Conservation (phyloP, 2,113 vertebrate species). For the Macquaria australasica region DNA sequence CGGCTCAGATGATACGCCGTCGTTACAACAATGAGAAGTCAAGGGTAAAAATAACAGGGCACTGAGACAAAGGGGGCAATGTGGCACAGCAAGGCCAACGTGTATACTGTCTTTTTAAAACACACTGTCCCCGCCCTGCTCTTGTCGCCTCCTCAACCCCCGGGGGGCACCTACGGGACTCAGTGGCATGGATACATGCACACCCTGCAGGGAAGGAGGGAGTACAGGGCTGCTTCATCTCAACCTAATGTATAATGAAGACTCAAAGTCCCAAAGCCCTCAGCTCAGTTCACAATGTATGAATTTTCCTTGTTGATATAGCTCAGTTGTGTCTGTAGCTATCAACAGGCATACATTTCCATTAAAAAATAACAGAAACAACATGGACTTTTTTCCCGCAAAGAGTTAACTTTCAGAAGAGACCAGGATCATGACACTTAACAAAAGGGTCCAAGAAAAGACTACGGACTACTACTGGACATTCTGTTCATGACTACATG, state of each 20-base stretch:
- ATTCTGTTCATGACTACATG: conserved; percentile 34
- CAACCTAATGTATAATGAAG: conserved; percentile 28
- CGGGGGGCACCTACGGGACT: conserved; percentile 5
- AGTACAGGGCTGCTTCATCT: neutral
- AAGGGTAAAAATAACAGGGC: conserved; percentile 76
- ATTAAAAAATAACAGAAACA: neutral
- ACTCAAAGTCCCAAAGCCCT: neutral
- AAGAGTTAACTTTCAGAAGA: neutral
- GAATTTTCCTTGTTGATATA: neutral
- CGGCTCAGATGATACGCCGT: conserved; percentile 56
- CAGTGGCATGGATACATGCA: conserved; percentile 10
- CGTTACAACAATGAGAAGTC: conserved; percentile 73
- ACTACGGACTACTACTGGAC: conserved; percentile 28
- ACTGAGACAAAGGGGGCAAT: conserved; percentile 24
- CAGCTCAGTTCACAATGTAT: neutral
- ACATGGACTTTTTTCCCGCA: neutral
- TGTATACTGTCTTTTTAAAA: conserved; percentile 51
- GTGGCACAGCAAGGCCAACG: conserved; percentile 33
- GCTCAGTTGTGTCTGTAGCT: neutral
- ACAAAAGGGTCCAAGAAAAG: neutral
- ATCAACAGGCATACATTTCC: neutral
- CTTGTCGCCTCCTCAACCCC: neutral
- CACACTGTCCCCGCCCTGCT: neutral
- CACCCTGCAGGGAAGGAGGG: conserved; percentile 9
- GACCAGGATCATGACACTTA: neutral